Evolutionary conservation across 2,797 vertebrate species (phyloP).

Genomic region (Characodon lateralis): DNA sequence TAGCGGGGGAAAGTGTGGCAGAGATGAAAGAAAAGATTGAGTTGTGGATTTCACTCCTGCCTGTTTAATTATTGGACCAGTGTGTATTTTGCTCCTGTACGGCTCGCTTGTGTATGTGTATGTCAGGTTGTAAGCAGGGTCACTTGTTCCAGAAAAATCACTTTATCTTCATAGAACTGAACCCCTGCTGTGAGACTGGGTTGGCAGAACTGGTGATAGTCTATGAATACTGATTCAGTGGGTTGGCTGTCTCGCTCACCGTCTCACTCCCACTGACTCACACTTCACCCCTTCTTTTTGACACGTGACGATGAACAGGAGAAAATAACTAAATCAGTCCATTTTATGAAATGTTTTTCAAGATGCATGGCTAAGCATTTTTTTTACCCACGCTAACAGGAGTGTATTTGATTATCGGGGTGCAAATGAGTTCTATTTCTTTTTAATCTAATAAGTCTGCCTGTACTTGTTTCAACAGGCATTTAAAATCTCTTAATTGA

Average conservation of each 20-base stretch:
- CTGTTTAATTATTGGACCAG: conserved; percentile 48
- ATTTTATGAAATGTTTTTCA: conserved; percentile 63
- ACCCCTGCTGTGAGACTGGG: conserved; percentile 59
- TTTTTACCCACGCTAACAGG: conserved; percentile 42
- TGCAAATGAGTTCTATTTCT: conserved; percentile 69
- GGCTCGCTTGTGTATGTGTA: conserved; percentile 20
- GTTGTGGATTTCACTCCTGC: conserved; percentile 35
- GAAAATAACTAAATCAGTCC: conserved; percentile 60
- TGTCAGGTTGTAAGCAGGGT: conserved; percentile 63
- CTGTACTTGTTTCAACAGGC: conserved; percentile 69
- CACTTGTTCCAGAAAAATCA: conserved; percentile 62
- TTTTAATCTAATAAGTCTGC: conserved; percentile 73
- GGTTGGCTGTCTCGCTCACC: conserved; percentile 17
- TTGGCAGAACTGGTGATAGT: conserved; percentile 47
- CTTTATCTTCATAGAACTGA: conserved; percentile 69
- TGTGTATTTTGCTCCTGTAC: conserved; percentile 12
- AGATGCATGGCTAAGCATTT: conserved; percentile 61
- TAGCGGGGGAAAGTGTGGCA: conserved; percentile 5
- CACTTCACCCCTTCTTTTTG: conserved; percentile 28
- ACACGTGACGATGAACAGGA: conserved; percentile 42
- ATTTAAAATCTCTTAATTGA: conserved; percentile 74
- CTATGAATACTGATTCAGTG: conserved; percentile 71
- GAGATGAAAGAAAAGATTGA: conserved; percentile 36
- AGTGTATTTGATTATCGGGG: conserved; percentile 67
- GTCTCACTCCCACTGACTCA: conserved; percentile 8